Conservation (phyloP, 2,888 invertebrate genomes). For the Antitype chi region DNA sequence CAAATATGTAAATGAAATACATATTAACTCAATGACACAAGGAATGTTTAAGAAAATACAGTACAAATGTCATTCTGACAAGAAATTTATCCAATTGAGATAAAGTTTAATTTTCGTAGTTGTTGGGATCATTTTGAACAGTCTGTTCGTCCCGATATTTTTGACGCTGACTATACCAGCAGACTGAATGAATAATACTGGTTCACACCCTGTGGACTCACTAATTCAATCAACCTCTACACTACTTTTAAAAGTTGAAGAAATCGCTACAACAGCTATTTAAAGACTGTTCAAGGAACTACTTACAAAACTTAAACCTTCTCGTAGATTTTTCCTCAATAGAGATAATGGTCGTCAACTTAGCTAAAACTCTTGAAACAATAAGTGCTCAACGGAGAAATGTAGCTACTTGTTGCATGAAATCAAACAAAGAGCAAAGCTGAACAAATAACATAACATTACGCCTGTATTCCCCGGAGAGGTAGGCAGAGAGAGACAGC, state of each 20-base stretch:
- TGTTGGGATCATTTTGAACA: too few species aligned
- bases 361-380: slow-evolving; percentile 5
- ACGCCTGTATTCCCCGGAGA: too few species aligned
- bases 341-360: slow-evolving; percentile 13
- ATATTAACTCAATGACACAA: too few species aligned
- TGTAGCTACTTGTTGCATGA: slow-evolving; percentile 27
- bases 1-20: too few species aligned
- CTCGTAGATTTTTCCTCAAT: not conserved
- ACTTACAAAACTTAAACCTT: slow-evolving; percentile 8
- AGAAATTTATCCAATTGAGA: too few species aligned
- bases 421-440: slow-evolving; percentile 5
- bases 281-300: not conserved
- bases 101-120: too few species aligned
- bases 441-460: not conserved
- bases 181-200: too few species aligned
- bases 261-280: not conserved
- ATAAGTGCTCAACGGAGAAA: slow-evolving; percentile 3
- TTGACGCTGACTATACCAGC: too few species aligned
- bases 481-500: too few species aligned
- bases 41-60: too few species aligned
- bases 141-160: too few species aligned
- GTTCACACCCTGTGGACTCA: not conserved
- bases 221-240: not conserved
- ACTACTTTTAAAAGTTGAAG: not conserved
- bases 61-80: too few species aligned